Conservation (phyloP, 1,140 invertebrate genomes). For the Goniozus legneri region DNA sequence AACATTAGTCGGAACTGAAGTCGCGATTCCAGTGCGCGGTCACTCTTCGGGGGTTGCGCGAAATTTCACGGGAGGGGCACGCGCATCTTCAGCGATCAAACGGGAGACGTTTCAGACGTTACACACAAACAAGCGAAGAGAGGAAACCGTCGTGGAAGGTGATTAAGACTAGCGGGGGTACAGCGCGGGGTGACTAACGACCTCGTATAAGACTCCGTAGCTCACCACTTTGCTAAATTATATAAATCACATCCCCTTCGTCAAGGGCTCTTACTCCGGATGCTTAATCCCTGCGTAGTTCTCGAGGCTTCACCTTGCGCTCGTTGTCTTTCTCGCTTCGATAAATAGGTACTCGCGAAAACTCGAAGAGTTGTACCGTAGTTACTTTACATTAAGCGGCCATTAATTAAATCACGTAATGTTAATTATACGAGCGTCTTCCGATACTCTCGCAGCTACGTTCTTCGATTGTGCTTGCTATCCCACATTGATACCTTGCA, state of each 20-base stretch:
- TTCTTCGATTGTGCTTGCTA: too few relatives aligned
- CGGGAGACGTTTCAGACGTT: slow-evolving; percentile 5
- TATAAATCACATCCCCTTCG: slow-evolving; percentile 47
- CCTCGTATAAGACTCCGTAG: slow-evolving; percentile 29
- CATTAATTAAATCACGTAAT: slow-evolving; percentile 40
- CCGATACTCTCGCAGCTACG: too few relatives aligned
- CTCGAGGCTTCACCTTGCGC: slow-evolving; percentile 15
- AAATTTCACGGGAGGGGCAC: too few relatives aligned
- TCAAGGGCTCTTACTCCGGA: slow-evolving; percentile 38
- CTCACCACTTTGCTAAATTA: slow-evolving; percentile 50
- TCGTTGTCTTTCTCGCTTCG: neutral
- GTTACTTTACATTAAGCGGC: slow-evolving; percentile 40
- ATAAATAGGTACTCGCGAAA: neutral
- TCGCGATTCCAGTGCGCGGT: too few relatives aligned
- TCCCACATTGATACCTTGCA: too few relatives aligned
- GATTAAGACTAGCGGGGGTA: neutral
- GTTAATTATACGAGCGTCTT: slow-evolving; percentile 37
- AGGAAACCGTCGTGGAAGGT: neutral
- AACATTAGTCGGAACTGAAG: slow-evolving; percentile 6
- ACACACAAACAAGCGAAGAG: slow-evolving; percentile 1
- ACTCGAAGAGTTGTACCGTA: slow-evolving; percentile 24
- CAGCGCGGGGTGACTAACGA: slow-evolving; percentile 29
- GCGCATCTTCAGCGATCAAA: slow-evolving; percentile 29
- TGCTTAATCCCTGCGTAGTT: slow-evolving; percentile 42
- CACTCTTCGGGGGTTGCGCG: too few relatives aligned